Evolutionary conservation across 2,888 invertebrate genomes (phyloP), one percentile per base, ranked within the genome.

Genomic region (Lissonota sp.): DNA sequence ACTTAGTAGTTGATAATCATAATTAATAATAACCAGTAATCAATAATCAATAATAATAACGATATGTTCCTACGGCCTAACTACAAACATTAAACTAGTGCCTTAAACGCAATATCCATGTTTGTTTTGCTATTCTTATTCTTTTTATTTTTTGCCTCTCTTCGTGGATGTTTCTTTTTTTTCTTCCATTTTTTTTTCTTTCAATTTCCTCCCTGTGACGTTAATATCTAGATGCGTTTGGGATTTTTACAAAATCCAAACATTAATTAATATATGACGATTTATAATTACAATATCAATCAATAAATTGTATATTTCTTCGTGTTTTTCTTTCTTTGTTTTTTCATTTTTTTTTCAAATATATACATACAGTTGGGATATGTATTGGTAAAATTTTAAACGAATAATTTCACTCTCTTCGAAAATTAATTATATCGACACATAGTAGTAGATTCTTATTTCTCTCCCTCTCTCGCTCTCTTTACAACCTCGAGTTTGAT

Each of bases 341-440:
- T 76, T 60, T 64, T 66, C 64, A 26, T n/a, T 26, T 26, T 26
- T 26, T 79, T 86, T 88, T 88, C 90, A 90, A 90, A 90, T 92
- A 92, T 91, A 91, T 92, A 92, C 91, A 92, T 88, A 91, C 66
- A 71, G 40, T 71, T 71, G 60, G 51, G 92, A 92, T 91, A 92
- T 92, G 92, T 91, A 90, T 90, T 84, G 84, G 85, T 86, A 87
- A 86, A 86, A 85, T 86, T 87, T 86, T 63, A 82, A 84, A 83
- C 76, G 86, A 88, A 87, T 83, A 83, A 85, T 74, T 77, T 77
- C 73, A 69, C 73, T 80, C 66, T 78, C 82, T 77, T 79, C 79
- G 85, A 85, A 76, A 85, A 82, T 86, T 86, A 86, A 85, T 89
- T 88, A 26, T 26, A 88, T 90, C 89, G 88, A 89, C 89, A 88